A percentile compares a stretch with the other conserved stretches of the same genome.
Evolutionary conservation across 1,140 invertebrate genomes (phyloP).

Genomic region (Hermatobates lingyangjiaoensis): DNA sequence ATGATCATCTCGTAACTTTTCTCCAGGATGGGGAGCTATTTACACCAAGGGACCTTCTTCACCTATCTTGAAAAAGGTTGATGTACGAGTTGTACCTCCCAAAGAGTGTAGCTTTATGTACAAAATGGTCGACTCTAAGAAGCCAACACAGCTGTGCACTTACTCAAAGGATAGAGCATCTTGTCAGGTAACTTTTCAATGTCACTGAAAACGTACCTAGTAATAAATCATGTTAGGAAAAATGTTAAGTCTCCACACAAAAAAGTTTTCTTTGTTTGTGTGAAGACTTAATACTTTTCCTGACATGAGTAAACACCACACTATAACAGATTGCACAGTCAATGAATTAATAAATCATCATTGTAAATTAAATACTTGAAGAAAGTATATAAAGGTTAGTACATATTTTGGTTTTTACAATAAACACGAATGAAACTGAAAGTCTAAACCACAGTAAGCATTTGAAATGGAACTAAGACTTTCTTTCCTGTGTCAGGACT

Average conservation of each 20-base stretch:
- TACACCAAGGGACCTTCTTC: conserved; percentile 33
- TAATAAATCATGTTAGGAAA: neutral
- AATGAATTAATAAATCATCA: neutral
- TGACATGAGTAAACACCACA: neutral
- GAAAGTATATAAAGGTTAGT: no score
- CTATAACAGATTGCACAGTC: neutral
- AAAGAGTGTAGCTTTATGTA: conserved; percentile 24
- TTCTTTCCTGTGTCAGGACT: no score
- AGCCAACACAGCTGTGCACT: conserved; percentile 36
- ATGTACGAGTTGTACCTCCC: conserved; percentile 32
- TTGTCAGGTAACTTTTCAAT: conserved; percentile 28
- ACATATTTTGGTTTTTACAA: no score
- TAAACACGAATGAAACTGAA: no score
- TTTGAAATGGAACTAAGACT: no score
- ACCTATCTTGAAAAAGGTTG: conserved; percentile 33
- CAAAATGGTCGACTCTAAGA: conserved; percentile 10
- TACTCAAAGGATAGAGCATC: conserved; percentile 37
- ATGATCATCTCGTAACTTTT: no score
- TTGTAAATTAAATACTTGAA: neutral
- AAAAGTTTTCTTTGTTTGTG: neutral
- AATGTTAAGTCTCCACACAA: neutral
- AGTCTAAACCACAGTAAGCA: no score
- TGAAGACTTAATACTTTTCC: neutral
- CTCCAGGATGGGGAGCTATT: conserved; percentile 45
- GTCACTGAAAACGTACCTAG: neutral